Evolutionary conservation across 2,113 vertebrate genomes (phyloP), one percentile per base, ranked within the genome.

Genomic region (Scophthalmus maximus): DNA sequence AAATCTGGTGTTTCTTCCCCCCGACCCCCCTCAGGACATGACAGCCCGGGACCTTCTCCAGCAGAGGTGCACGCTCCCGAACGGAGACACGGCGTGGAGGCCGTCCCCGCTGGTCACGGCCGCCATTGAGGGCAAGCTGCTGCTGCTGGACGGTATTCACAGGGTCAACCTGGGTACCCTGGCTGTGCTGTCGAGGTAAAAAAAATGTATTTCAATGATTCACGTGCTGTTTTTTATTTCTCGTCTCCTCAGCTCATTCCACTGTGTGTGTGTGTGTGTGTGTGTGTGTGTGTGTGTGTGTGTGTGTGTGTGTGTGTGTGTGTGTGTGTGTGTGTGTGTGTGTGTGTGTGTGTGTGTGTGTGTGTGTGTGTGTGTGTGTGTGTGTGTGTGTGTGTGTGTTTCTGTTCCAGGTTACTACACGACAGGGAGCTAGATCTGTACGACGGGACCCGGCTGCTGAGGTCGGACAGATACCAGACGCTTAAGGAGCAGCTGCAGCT

Each of bases 61-160:
- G 91, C 97, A 99, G 82, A 93, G 97, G 26, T 98, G 94, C 82
- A 99, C 97, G 0, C 94, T 98, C 58, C 94, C 96, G 0, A 97
- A 95, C 20, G 97, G 97, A 62, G 98, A 99, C 92, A 98, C 98
- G 2, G 96, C 97, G 11, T 99, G 98, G 98, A 93, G 97, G 69
- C 92, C 95, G 0, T 97, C 97, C 0, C 96, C 97, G 0, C 94
- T 99, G 12, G 95, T 99, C 68, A 96, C 82, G 1, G 97, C 98
- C 18, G 97, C 98, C 44, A 88, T 94, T 32, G 95, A 97, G 76
- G 98, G 98, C 56, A 98, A 95, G 69, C 94, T 99, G 57, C 95
- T 96, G 42, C 71, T 99, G 44, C 89, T 99, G 58, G 98, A 99
- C 0, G 97, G 97, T 14, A 95, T 99, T 61, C 98, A 99, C 85